Percentiles rank a stretch among this genome's conserved stretches.
phyloP scores from a whole-genome alignment of 2,797 vertebrate genomes.

The Sciaenops ocellatus region DNA sequence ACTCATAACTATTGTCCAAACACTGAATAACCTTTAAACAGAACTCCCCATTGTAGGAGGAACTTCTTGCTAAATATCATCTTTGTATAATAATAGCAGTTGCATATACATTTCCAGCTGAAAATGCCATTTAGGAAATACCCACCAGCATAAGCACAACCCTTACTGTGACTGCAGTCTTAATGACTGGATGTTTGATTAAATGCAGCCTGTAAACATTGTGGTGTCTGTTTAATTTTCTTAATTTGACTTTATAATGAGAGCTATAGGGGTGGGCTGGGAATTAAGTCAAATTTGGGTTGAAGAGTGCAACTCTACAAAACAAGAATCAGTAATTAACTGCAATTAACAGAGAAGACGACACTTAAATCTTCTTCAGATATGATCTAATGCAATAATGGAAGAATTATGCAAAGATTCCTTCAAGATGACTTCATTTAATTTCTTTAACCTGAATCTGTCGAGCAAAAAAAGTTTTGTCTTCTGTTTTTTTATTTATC shows the following conservation, averaged over 20 bases:
- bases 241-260: slow-evolving; percentile 32
- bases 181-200: slow-evolving; percentile 23
- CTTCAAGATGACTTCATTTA: slow-evolving; percentile 4
- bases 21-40: background rate
- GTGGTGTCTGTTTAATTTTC: slow-evolving; percentile 27
- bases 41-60: background rate
- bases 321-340: slow-evolving; percentile 17
- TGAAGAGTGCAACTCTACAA: background rate
- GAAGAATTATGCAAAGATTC: slow-evolving; percentile 12
- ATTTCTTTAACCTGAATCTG: slow-evolving; percentile 34
- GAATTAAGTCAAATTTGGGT: slow-evolving; percentile 7
- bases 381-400: background rate
- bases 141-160: slow-evolving; percentile 11
- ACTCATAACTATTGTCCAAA: background rate
- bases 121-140: slow-evolving; percentile 15
- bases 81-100: background rate
- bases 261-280: background rate
- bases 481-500: background rate
- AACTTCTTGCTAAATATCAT: background rate
- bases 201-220: slow-evolving; percentile 3
- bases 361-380: background rate
- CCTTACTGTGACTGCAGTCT: background rate
- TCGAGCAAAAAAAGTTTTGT: background rate
- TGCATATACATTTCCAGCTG: slow-evolving; percentile 7
- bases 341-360: background rate